Evolutionary conservation across 2,797 vertebrate species (phyloP).

Genomic region (Sebastiscus tertius): DNA sequence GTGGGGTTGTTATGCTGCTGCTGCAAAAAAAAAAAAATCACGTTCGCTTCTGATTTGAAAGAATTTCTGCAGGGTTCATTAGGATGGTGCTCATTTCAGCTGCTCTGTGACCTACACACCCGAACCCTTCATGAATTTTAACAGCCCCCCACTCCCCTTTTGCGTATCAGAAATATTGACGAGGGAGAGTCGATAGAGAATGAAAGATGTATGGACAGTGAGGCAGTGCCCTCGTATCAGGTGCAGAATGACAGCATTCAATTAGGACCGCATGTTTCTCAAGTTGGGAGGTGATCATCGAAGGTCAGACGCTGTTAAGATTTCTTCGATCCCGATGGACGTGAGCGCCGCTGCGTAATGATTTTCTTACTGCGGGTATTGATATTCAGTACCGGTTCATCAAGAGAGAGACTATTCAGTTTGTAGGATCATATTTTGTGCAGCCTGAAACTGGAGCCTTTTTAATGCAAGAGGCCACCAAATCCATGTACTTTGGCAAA

Average conservation of each 20-base stretch:
- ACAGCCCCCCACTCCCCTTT: conserved; percentile 10
- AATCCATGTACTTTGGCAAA: background rate
- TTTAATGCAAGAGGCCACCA: background rate
- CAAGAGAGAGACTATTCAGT: conserved; percentile 11
- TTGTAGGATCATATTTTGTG: background rate
- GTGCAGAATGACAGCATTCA: conserved; percentile 52
- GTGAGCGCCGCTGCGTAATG: conserved; percentile 11
- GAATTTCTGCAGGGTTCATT: background rate
- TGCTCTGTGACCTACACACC: conserved; percentile 8
- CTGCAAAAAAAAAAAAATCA: background rate
- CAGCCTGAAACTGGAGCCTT: background rate
- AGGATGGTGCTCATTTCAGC: conserved; percentile 1
- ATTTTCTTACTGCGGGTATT: conserved; percentile 33
- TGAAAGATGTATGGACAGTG: conserved; percentile 52
- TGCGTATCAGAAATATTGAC: conserved; percentile 55
- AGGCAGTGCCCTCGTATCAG: conserved; percentile 19
- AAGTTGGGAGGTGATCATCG: conserved; percentile 33
- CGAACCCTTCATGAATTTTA: conserved; percentile 56
- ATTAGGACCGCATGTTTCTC: conserved; percentile 43
- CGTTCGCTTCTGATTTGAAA: background rate
- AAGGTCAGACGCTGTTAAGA: conserved; percentile 48
- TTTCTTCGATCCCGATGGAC: conserved; percentile 39
- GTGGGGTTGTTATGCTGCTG: background rate
- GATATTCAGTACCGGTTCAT: conserved; percentile 46
- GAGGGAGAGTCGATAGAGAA: conserved; percentile 45